Evolutionary conservation across 2,888 invertebrate genomes (phyloP), one percentile per base, ranked within the genome.

Genomic region (Phengaris alcon): DNA sequence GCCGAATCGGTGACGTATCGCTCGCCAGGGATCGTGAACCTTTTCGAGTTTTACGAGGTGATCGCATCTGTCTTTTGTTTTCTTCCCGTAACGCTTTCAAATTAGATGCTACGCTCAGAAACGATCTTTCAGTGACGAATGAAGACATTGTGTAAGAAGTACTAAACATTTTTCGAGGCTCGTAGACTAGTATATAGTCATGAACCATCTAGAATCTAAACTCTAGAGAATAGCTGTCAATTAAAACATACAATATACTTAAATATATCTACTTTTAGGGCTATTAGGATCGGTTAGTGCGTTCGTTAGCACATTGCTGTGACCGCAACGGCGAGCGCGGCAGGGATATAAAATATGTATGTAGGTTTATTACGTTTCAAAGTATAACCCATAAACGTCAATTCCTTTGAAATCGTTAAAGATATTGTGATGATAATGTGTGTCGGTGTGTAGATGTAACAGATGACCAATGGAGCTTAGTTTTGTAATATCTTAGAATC

Each of bases 341-440:
- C 44, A 13, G 48, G 57, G 57, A 57, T 75, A 75, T 70, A 51
- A 75, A 70, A 52, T 75, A 75, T 72, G 54, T 54, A 90, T 87
- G 81, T 90, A 85, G 89, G 90, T 90, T 92, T 90, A 92, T 87
- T 77, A 88, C 81, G 89, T 88, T 87, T 85, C 82, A 86, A 90
- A 91, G 91, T 78, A 72, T 72, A 72, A 72, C 72, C 54, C 13
- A 72, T 72, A 72, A 72, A 54, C 52, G 51, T 15, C 72, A 72
- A 35, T 72, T 72, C 72, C 54, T 52, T 54, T 22, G 54, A 72
- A 72, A 72, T 35, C 72, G 54, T 72, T 52, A 54, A 68, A 44
- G 64, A 64, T 64, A 64, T 7, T 64, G 35, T 64, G 64, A 64
- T 35, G 10, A 35, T 8, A 48, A 48, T 48, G 52, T 12, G 15